Evolutionary conservation across 2,113 vertebrate species (phyloP).

Genomic region (Loxodonta africana): DNA sequence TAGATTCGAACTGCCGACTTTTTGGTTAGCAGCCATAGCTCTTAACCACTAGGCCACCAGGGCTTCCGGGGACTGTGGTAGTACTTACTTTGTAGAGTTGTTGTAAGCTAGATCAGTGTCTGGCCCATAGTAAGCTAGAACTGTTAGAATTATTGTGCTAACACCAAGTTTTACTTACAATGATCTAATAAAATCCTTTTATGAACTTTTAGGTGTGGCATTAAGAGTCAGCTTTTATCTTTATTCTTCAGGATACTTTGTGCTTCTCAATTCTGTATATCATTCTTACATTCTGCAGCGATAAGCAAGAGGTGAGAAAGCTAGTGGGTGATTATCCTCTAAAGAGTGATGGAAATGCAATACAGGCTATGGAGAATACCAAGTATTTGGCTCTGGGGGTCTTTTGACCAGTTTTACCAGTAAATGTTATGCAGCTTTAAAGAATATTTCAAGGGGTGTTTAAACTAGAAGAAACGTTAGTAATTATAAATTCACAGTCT

Average conservation of each 20-base stretch:
- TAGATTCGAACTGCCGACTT: no score
- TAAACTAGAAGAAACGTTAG: not conserved
- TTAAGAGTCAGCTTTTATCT: not conserved
- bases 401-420: slow-evolving; percentile 15
- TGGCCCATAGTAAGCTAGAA: fast-evolving
- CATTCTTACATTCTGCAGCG: not conserved
- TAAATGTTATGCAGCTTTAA: not conserved
- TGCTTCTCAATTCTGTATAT: not conserved
- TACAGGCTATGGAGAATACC: not conserved
- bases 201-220: not conserved
- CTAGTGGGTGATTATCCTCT: not conserved
- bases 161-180: not conserved
- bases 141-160: not conserved
- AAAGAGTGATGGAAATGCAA: not conserved
- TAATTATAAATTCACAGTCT: not conserved
- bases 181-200: not conserved
- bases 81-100: not conserved
- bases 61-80: no score
- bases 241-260: not conserved
- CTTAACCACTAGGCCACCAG: no score
- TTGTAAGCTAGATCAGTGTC: no score
- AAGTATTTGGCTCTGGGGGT: not conserved
- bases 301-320: not conserved
- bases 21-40: no score
- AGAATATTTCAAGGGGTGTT: not conserved